Conservation (phyloP, 2,797 vertebrate species). For the Petrocephalus sullivani region DNA sequence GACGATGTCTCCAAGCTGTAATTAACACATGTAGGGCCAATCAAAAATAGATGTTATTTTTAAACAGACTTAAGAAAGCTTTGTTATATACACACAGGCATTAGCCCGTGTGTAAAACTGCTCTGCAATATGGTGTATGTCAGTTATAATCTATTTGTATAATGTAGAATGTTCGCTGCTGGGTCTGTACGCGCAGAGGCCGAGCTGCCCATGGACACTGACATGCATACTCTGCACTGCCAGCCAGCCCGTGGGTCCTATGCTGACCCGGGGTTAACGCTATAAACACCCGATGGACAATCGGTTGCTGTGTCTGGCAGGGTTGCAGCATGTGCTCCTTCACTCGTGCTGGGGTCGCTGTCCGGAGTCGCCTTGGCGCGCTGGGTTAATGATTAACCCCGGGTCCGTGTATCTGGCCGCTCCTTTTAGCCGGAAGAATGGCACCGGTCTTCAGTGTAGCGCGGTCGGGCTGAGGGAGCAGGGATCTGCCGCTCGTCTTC, state of each 20-base stretch:
- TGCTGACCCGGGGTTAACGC: background rate
- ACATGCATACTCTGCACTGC: background rate
- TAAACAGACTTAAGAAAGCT: background rate
- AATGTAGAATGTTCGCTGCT: background rate
- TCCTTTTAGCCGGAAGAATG: background rate
- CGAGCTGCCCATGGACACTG: background rate
- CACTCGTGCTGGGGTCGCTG: background rate
- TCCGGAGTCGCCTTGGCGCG: background rate
- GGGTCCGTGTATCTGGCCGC: background rate
- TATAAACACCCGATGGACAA: background rate
- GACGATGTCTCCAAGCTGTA: background rate
- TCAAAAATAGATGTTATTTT: background rate
- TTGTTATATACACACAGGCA: background rate
- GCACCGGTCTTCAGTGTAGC: background rate
- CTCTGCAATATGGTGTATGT: background rate
- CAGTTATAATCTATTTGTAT: background rate
- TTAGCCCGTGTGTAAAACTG: background rate
- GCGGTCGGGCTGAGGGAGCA: background rate
- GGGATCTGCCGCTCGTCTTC: background rate
- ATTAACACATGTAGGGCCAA: background rate
- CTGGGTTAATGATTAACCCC: background rate
- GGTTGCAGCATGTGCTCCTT: background rate
- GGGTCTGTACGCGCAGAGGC: background rate
- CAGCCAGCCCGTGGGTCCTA: background rate
- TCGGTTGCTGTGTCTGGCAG: background rate